These are phyloP conservation scores for Ctenosaura bakeri DNA, from an alignment of 2,797 vertebrate genomes.

Conservation along the genomic window DNA sequence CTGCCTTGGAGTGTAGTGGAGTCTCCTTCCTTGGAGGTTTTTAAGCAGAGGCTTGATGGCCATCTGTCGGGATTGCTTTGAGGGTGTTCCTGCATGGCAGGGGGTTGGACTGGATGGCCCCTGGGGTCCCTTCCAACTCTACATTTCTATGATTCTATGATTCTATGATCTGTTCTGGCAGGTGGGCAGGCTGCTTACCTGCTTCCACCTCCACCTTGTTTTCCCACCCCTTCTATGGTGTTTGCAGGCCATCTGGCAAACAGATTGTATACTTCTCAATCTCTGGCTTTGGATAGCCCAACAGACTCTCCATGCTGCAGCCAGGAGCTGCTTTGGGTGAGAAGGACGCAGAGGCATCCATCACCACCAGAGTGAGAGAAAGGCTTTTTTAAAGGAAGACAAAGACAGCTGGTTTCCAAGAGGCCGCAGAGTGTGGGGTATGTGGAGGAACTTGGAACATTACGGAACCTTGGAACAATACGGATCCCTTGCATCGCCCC, in stretches of 20 bases:
- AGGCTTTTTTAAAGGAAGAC: too few species aligned
- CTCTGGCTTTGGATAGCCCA: background rate
- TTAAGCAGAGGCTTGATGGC: too few species aligned
- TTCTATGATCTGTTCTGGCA: background rate
- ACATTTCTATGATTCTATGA: too few species aligned
- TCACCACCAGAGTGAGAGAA: background rate
- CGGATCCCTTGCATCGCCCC: background rate
- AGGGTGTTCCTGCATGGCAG: too few species aligned
- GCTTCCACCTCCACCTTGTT: background rate
- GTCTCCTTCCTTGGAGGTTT: too few species aligned
- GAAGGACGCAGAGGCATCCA: background rate
- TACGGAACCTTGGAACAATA: background rate
- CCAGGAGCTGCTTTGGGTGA: background rate
- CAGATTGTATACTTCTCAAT: background rate
- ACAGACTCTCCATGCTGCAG: background rate
- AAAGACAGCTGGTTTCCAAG: background rate
- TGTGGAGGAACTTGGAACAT: too few species aligned
- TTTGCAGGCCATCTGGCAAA: background rate
- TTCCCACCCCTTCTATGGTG: background rate
- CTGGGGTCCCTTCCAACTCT: too few species aligned
- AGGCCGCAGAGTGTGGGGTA: background rate
- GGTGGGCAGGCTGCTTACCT: background rate
- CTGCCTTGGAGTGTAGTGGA: too few species aligned
- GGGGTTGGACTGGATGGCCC: too few species aligned
- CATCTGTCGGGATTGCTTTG: too few species aligned